phyloP scores from a whole-genome alignment of 37 sponge, comb jelly and placozoan genomes.

The Haliclona indistincta region DNA sequence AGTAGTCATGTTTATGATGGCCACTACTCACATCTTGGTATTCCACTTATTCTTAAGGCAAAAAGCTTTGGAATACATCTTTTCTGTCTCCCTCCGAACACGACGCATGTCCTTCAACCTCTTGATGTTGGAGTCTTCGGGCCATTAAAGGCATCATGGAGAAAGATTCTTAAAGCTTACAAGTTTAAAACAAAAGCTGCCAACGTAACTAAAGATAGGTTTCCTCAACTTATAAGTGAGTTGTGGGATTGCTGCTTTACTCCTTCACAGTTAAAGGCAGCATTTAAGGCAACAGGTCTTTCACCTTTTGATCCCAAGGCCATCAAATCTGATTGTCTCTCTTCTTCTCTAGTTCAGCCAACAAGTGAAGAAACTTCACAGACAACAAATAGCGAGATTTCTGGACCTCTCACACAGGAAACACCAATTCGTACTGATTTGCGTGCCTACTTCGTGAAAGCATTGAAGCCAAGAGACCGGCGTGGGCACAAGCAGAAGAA shows the following conservation, averaged over 20 bases:
- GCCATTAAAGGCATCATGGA: background rate
- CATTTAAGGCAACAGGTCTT: slow-evolving; percentile 5
- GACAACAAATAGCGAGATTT: slow-evolving; percentile 4
- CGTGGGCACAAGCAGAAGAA: slow-evolving; percentile 1
- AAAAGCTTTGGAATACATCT: slow-evolving; percentile 4
- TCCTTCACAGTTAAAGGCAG: no score
- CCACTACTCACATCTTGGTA: slow-evolving; percentile 24
- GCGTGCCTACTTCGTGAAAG: slow-evolving; percentile 1
- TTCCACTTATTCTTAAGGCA: background rate
- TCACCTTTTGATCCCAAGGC: slow-evolving; percentile 3
- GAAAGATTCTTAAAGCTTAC: background rate
- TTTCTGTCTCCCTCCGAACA: slow-evolving; percentile 39
- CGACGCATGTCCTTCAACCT: slow-evolving; percentile 40
- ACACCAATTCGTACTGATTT: slow-evolving; percentile 9
- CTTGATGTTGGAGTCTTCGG: slow-evolving; percentile 43
- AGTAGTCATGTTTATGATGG: slow-evolving; percentile 28
- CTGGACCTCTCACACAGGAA: slow-evolving; percentile 3
- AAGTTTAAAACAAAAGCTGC: background rate
- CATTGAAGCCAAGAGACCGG: slow-evolving; percentile 2
- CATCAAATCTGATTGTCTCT: background rate
- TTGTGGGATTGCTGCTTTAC: no score
- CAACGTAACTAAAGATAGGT: background rate
- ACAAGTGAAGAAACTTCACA: slow-evolving; percentile 11
- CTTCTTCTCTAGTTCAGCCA: slow-evolving; percentile 22
- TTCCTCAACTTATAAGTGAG: no score